phyloP scores from a whole-genome alignment of 2,797 vertebrate species.

The Cyprinodon diabolis region DNA sequence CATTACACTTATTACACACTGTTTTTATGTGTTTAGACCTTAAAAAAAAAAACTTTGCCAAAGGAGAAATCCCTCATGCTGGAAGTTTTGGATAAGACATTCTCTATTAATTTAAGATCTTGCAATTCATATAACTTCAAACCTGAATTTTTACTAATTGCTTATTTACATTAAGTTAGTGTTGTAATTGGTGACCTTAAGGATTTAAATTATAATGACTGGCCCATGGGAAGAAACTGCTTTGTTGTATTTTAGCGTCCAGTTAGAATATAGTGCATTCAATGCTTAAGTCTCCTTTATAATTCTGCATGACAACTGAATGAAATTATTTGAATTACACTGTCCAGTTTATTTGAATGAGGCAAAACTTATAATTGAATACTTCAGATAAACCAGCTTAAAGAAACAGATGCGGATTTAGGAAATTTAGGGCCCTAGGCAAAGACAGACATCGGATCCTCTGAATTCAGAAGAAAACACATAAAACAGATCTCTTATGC shows the following conservation, averaged over 20 bases:
- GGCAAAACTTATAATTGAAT: background rate
- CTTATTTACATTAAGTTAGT: constrained; percentile 10
- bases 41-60: background rate
- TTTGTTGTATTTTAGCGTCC: constrained; percentile 2
- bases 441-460: too few species aligned
- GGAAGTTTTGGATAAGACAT: background rate
- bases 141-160: background rate
- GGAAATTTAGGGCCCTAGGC: too few species aligned
- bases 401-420: background rate
- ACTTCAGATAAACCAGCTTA: background rate
- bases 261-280: constrained; percentile 21
- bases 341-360: background rate
- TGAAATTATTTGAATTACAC: background rate
- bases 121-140: background rate
- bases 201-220: constrained; percentile 1
- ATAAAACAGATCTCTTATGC: too few species aligned
- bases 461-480: too few species aligned
- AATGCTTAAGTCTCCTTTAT: constrained; percentile 2
- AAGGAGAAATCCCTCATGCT: background rate
- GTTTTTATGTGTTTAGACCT: background rate
- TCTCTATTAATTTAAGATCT: background rate
- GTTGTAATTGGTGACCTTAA: background rate
- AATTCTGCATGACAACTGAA: background rate
- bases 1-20: background rate
- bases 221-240: background rate